phyloP scores from a whole-genome alignment of 30 jellyfish, hydroid and myxozoan species.

The Pelagia noctiluca region DNA sequence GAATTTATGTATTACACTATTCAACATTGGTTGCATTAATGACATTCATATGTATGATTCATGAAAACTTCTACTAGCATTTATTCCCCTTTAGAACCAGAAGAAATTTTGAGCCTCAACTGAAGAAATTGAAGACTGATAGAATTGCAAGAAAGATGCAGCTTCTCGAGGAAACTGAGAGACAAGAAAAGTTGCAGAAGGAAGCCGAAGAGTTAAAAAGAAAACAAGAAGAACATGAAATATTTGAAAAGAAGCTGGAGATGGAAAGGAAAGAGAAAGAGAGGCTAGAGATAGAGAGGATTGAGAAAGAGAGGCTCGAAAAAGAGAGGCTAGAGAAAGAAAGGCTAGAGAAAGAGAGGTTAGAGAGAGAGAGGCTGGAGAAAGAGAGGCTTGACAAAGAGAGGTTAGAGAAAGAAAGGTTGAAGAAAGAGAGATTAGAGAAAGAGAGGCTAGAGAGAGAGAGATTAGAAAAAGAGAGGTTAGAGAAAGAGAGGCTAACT shows the following conservation, averaged over 20 bases:
- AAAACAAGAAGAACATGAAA: slow-evolving; percentile 27
- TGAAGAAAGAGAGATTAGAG: slow-evolving; percentile 12
- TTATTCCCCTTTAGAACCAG: not conserved
- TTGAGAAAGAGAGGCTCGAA: slow-evolving; percentile 18
- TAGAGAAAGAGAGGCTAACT: slow-evolving; percentile 35
- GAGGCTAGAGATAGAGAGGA: slow-evolving; percentile 19
- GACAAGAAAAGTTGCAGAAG: slow-evolving; percentile 1
- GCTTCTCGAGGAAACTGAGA: slow-evolving; percentile 39
- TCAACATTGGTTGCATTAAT: not conserved
- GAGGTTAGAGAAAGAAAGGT: slow-evolving; percentile 5
- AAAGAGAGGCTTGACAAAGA: slow-evolving; percentile 8
- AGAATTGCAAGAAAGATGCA: not conserved
- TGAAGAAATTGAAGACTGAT: not conserved
- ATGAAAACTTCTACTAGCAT: not conserved
- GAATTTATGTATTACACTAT: no score
- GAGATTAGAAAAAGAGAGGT: slow-evolving; percentile 21
- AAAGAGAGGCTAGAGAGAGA: slow-evolving; percentile 50
- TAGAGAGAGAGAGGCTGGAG: slow-evolving; percentile 13
- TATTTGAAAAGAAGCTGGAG: slow-evolving; percentile 31
- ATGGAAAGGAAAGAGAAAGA: slow-evolving; percentile 18
- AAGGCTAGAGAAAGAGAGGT: slow-evolving; percentile 21
- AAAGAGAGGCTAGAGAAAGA: slow-evolving; percentile 38
- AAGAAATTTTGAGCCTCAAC: not conserved
- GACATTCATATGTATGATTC: no score
- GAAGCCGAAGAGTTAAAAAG: slow-evolving; percentile 10